A percentile compares a stretch with the other conserved stretches of the same genome.
Conservation (phyloP, 2,888 invertebrate genomes). For the Erebia epiphron region DNA sequence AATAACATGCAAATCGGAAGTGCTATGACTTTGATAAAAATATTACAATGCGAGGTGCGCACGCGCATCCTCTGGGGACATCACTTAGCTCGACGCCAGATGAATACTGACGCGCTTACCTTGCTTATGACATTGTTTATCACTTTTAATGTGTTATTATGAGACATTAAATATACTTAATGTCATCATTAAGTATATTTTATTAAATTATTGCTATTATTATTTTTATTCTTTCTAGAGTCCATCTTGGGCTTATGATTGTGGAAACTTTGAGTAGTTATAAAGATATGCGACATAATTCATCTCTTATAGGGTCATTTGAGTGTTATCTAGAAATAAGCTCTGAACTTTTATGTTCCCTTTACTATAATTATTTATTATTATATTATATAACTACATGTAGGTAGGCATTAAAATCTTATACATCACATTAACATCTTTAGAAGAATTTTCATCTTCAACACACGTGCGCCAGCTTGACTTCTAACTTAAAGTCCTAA, state of each 20-base stretch:
- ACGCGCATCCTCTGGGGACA: constrained; percentile 40
- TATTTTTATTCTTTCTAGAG: neutral
- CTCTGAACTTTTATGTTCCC: too few relatives aligned
- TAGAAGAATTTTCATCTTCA: too few relatives aligned
- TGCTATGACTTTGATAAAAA: constrained; percentile 34
- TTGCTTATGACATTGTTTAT: constrained; percentile 45
- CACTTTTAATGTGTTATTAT: constrained; percentile 40
- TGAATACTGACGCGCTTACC: constrained; percentile 43
- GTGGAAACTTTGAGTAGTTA: neutral
- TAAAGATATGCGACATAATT: neutral
- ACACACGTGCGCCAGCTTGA: too few relatives aligned
- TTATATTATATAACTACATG: too few relatives aligned
- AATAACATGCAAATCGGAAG: constrained; percentile 33
- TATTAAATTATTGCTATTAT: neutral
- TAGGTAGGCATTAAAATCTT: too few relatives aligned
- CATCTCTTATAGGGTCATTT: too few relatives aligned
- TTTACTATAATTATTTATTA: too few relatives aligned
- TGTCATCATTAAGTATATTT: neutral
- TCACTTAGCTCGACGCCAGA: constrained; percentile 37
- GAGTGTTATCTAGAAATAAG: too few relatives aligned
- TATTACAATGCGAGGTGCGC: constrained; percentile 39
- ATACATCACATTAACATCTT: too few relatives aligned
- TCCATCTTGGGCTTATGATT: neutral
- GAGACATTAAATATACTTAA: constrained; percentile 14
- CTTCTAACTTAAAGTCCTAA: too few relatives aligned